Percentiles rank a stretch among this genome's conserved stretches.
These are phyloP conservation scores for Caenorhabditis angaria DNA, from an alignment of 2,888 invertebrate genomes.

Conservation along the genomic window DNA sequence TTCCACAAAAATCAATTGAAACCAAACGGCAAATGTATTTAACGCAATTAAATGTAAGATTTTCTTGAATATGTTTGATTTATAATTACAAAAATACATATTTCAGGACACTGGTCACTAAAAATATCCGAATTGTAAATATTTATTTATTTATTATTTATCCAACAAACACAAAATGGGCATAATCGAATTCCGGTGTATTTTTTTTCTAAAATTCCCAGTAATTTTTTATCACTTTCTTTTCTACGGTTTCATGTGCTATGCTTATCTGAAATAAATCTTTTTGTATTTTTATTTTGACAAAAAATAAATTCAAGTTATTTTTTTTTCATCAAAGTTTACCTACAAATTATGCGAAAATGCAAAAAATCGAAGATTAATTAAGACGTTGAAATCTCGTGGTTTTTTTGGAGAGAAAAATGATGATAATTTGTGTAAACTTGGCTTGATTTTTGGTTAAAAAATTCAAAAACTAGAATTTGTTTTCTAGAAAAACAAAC, in stretches of 20 bases:
- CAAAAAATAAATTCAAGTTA: no score
- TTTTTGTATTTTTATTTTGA: not conserved
- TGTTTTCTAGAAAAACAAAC: no score
- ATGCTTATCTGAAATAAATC: not conserved
- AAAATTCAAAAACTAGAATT: no score
- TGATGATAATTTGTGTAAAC: no score
- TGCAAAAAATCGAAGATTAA: no score
- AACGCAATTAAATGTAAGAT: slow-evolving; percentile 70
- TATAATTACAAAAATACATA: not conserved
- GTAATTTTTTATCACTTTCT: not conserved
- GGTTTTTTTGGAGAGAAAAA: no score
- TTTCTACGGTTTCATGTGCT: slow-evolving; percentile 6
- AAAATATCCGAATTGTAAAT: slow-evolving; percentile 20
- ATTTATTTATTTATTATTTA: not conserved
- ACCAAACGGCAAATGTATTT: slow-evolving; percentile 74
- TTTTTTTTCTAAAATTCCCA: no score
- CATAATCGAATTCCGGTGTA: not conserved
- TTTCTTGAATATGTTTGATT: not conserved
- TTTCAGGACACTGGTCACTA: slow-evolving; percentile 39
- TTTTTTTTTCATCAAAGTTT: no score
- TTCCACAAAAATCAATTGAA: slow-evolving; percentile 74
- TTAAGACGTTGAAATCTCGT: no score
- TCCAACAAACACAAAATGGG: not conserved
- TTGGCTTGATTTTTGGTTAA: no score
- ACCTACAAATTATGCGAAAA: no score